phyloP scores from a whole-genome alignment of 2,797 vertebrate species.

The Cirrhinus molitorella region DNA sequence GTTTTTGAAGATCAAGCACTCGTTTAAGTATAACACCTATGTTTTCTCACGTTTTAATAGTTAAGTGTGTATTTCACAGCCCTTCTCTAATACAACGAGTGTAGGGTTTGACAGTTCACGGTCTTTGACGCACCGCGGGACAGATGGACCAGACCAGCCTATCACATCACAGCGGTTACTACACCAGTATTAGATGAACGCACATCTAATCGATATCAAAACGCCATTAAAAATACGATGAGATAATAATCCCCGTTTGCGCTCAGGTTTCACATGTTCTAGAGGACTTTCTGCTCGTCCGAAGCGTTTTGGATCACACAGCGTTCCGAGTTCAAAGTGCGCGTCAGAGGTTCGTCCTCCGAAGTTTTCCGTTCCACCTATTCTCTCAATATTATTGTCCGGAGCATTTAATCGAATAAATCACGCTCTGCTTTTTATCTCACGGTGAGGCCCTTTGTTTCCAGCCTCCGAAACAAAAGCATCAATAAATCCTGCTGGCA shows the following conservation, averaged over 20 bases:
- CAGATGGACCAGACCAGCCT: not conserved
- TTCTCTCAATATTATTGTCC: constrained; percentile 65
- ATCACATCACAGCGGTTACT: constrained; percentile 76
- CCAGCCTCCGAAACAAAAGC: constrained; percentile 79
- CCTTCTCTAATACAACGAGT: constrained; percentile 5
- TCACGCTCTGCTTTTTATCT: constrained; percentile 78
- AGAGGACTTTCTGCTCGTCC: constrained; percentile 56
- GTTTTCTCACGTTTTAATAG: not conserved
- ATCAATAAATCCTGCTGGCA: constrained; percentile 83
- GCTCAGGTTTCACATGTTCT: constrained; percentile 74
- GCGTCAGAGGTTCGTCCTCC: constrained; percentile 61
- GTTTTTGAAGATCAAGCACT: not conserved
- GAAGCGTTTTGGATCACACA: constrained; percentile 70
- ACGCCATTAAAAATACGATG: constrained; percentile 64
- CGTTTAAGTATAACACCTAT: not conserved
- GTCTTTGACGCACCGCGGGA: not conserved
- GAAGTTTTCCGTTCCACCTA: constrained; percentile 66
- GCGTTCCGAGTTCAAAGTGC: constrained; percentile 80
- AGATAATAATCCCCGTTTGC: constrained; percentile 68
- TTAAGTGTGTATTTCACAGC: constrained; percentile 12
- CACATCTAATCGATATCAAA: constrained; percentile 83
- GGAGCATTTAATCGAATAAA: constrained; percentile 69
- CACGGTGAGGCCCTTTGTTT: constrained; percentile 74
- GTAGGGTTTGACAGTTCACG: constrained; percentile 24
- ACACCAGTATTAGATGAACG: constrained; percentile 71